These are phyloP conservation scores for Mythimna lalbum DNA, from an alignment of 2,888 invertebrate genomes.

Conservation along the genomic window DNA sequence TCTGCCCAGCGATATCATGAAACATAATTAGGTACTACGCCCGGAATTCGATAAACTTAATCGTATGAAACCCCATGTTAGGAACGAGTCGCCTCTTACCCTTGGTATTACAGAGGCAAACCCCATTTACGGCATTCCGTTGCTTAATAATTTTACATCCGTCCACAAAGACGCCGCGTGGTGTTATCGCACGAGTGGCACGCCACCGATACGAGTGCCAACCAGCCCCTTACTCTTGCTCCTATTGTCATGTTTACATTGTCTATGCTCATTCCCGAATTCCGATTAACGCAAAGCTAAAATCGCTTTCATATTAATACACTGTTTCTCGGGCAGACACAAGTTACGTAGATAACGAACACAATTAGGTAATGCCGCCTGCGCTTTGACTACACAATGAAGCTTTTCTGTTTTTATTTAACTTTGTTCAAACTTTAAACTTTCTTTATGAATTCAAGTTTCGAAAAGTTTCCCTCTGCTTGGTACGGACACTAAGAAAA, in stretches of 20 bases:
- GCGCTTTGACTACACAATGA: slow-evolving; percentile 54
- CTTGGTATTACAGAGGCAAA: slow-evolving; percentile 77
- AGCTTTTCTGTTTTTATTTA: slow-evolving; percentile 68
- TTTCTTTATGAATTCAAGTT: slow-evolving; percentile 71
- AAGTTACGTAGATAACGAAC: slow-evolving; percentile 53
- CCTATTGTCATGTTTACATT: slow-evolving; percentile 90
- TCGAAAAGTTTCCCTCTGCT: slow-evolving; percentile 66
- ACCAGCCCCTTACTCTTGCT: slow-evolving; percentile 80
- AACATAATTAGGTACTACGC: slow-evolving; percentile 68
- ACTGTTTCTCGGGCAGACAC: slow-evolving; percentile 58
- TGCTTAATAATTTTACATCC: slow-evolving; percentile 88
- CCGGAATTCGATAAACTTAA: slow-evolving; percentile 75
- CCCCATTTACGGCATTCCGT: slow-evolving; percentile 81
- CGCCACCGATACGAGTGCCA: slow-evolving; percentile 85
- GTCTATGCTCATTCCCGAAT: slow-evolving; percentile 88
- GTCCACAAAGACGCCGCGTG: slow-evolving; percentile 85
- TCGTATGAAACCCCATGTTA: slow-evolving; percentile 71
- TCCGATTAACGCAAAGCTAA: slow-evolving; percentile 85
- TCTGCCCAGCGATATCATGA: slow-evolving; percentile 57
- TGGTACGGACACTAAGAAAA: slow-evolving; percentile 64
- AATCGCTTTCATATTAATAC: slow-evolving; percentile 74
- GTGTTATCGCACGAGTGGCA: slow-evolving; percentile 88
- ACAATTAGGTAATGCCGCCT: slow-evolving; percentile 52
- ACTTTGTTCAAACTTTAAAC: slow-evolving; percentile 67
- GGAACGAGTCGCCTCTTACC: slow-evolving; percentile 71